A percentile compares a stretch with the other conserved stretches of the same genome.
These are phyloP conservation scores for Capricornis sumatraensis DNA, from an alignment of 2,113 vertebrate genomes.

Conservation along the genomic window DNA sequence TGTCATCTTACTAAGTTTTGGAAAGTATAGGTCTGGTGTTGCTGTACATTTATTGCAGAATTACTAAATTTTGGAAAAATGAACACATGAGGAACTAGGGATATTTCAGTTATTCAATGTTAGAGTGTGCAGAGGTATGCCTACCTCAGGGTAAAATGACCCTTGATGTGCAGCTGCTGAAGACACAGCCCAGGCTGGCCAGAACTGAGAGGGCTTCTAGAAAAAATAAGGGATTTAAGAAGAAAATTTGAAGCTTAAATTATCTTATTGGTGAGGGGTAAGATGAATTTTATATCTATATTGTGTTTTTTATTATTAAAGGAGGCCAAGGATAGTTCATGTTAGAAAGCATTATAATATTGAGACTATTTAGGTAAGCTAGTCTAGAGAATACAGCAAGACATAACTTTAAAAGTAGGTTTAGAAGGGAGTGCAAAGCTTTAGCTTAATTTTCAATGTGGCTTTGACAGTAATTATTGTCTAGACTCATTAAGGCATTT, in stretches of 20 bases:
- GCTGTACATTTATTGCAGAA: background rate
- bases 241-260: background rate
- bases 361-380: background rate
- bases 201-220: background rate
- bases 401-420: background rate
- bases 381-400: background rate
- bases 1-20: background rate
- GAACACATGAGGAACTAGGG: background rate
- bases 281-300: background rate
- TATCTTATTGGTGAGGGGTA: rapidly evolving
- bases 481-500: background rate
- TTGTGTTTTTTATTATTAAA: background rate
- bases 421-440: background rate
- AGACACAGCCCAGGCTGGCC: background rate
- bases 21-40: background rate
- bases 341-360: background rate
- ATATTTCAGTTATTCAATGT: background rate
- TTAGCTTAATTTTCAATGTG: background rate
- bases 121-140: background rate
- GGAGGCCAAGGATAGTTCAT: background rate
- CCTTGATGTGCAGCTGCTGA: background rate
- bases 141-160: background rate
- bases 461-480: background rate
- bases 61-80: background rate
- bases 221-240: background rate